Evolutionary conservation across 2,888 invertebrate genomes (phyloP).

Genomic region (Tetheella fluctuosa): DNA sequence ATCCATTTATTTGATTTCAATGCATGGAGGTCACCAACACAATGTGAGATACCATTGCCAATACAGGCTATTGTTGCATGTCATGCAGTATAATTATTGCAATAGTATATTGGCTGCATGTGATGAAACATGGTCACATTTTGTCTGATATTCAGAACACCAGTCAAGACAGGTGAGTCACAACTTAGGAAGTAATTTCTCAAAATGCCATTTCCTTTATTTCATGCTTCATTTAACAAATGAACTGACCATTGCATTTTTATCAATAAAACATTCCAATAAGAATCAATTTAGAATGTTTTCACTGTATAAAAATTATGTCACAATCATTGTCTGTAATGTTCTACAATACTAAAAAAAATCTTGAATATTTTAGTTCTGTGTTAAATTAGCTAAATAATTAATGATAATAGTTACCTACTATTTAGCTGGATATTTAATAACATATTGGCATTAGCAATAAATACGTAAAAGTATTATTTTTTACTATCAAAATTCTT

Average conservation of each 20-base stretch:
- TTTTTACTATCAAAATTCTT: no score
- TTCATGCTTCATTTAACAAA: conserved; percentile 4
- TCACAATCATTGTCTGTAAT: no score
- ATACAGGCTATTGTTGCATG: conserved; percentile 49
- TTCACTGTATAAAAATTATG: no score
- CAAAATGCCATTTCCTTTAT: not conserved
- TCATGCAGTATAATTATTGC: conserved; percentile 61
- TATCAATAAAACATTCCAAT: not conserved
- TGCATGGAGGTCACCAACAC: conserved; percentile 47
- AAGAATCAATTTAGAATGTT: not conserved
- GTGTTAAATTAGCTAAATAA: no score
- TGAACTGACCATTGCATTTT: not conserved
- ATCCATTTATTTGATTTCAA: conserved; percentile 53
- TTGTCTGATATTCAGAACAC: conserved; percentile 1
- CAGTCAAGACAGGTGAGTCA: not conserved
- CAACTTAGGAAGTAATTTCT: conserved; percentile 1
- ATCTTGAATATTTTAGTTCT: no score
- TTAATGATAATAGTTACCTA: no score
- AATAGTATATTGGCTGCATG: conserved; percentile 29
- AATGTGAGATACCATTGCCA: conserved; percentile 40
- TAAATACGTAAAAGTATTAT: no score
- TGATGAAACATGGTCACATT: conserved; percentile 25
- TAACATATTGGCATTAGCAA: no score
- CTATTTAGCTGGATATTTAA: no score
- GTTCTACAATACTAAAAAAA: no score